A percentile compares a stretch with the other conserved stretches of the same genome.
Evolutionary conservation across 2,797 vertebrate genomes (phyloP).

Genomic region (Sebastes iracundus): DNA sequence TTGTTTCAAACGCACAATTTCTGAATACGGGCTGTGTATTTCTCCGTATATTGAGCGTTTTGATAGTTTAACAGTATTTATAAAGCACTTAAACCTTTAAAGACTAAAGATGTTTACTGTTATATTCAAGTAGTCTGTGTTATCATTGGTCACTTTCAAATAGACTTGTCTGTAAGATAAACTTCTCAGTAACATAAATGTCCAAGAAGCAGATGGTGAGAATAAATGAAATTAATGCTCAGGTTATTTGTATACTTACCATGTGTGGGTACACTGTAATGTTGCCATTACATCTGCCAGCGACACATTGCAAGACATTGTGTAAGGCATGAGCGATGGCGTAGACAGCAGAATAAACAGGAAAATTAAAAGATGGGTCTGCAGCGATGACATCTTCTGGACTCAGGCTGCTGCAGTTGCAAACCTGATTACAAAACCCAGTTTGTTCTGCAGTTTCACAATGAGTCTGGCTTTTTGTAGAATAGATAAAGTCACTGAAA

Average conservation of each 20-base stretch:
- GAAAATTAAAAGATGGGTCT: slow-evolving; percentile 76
- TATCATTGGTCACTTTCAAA: too few species aligned
- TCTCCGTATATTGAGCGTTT: too few species aligned
- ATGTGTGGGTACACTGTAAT: slow-evolving; percentile 80
- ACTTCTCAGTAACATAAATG: background rate
- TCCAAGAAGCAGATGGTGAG: background rate
- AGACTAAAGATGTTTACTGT: too few species aligned
- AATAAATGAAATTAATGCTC: background rate
- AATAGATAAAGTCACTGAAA: slow-evolving; percentile 75
- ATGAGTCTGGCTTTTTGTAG: background rate
- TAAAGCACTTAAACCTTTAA: too few species aligned
- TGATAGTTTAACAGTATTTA: too few species aligned
- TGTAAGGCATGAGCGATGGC: slow-evolving; percentile 86
- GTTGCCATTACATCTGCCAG: slow-evolving; percentile 64
- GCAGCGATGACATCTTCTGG: slow-evolving; percentile 1
- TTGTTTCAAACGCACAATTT: too few species aligned
- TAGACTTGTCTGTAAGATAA: background rate
- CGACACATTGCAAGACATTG: slow-evolving; percentile 78
- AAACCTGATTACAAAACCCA: slow-evolving; percentile 73
- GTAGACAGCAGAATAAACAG: slow-evolving; percentile 82
- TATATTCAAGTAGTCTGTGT: too few species aligned
- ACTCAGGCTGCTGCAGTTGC: slow-evolving; percentile 58
- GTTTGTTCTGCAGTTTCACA: background rate
- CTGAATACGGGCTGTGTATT: too few species aligned
- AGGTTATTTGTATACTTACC: slow-evolving; percentile 74